Conservation (phyloP, 2,888 invertebrate species). For the Rhopalosiphum nymphaeae region DNA sequence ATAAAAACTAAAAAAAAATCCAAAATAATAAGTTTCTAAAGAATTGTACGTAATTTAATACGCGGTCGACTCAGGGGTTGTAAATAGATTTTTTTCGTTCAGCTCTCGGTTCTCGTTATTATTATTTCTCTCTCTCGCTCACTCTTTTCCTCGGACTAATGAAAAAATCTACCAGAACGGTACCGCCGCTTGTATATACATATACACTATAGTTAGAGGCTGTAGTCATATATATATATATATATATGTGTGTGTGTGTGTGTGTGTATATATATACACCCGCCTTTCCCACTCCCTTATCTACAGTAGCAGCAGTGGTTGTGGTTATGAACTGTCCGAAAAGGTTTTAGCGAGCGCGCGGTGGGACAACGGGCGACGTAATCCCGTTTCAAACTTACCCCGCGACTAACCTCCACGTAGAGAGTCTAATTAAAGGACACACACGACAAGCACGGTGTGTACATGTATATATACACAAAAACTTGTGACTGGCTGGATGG, state of each 20-base stretch:
- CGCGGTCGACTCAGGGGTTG: not conserved
- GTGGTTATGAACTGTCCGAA: slow-evolving; percentile 54
- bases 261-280: not conserved
- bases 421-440: slow-evolving; percentile 61
- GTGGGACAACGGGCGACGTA: slow-evolving; percentile 21
- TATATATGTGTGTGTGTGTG: not conserved
- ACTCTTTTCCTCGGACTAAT: slow-evolving; percentile 37
- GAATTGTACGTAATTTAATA: slow-evolving; percentile 3
- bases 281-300: not conserved
- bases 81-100: slow-evolving; percentile 1
- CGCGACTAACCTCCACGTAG: not conserved
- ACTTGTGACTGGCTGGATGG: not conserved
- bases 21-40: slow-evolving; percentile 32
- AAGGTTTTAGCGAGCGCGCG: slow-evolving; percentile 48
- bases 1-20: not conserved
- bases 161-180: slow-evolving; percentile 9
- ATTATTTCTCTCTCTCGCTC: not conserved
- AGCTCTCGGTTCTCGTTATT: slow-evolving; percentile 28
- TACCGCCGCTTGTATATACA: not conserved
- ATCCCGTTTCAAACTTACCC: slow-evolving; percentile 45
- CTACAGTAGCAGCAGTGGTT: not conserved
- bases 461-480: not conserved
- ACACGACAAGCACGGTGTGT: not conserved
- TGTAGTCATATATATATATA: not conserved
- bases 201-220: not conserved